Percentiles rank a stretch among this genome's conserved stretches.
Evolutionary conservation across 2,113 vertebrate genomes (phyloP).

Genomic region (Antechinus stuartii): DNA sequence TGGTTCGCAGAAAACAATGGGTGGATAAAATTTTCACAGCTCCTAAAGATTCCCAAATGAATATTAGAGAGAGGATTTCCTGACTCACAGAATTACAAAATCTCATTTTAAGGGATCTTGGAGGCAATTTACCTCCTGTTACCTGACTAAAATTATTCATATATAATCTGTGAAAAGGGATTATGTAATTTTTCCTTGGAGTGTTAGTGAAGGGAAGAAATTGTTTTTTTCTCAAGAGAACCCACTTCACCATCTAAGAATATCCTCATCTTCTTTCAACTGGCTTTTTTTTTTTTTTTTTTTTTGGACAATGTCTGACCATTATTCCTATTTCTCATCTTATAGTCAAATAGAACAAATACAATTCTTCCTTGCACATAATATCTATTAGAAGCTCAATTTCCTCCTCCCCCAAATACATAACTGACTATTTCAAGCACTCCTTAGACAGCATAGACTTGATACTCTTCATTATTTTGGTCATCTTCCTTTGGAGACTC

Average conservation of each 20-base stretch:
- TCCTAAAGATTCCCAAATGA: not conserved
- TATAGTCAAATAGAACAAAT: not conserved
- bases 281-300: not conserved
- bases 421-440: not conserved
- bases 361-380: not conserved
- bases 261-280: not conserved
- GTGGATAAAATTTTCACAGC: not conserved
- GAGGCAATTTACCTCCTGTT: not conserved
- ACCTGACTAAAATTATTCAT: not conserved
- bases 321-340: not conserved
- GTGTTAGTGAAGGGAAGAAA: not conserved
- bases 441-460: not conserved
- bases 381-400: too few relatives aligned
- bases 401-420: not conserved
- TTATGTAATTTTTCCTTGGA: not conserved
- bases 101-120: not conserved
- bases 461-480: not conserved
- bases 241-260: too few relatives aligned
- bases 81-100: not conserved
- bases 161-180: not conserved
- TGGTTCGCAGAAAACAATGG: not conserved
- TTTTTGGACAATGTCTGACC: not conserved
- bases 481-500: not conserved
- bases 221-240: too few relatives aligned
- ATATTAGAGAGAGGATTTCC: not conserved